phyloP scores from a whole-genome alignment of 2,113 vertebrate species.

The Girardinichthys multiradiatus region DNA sequence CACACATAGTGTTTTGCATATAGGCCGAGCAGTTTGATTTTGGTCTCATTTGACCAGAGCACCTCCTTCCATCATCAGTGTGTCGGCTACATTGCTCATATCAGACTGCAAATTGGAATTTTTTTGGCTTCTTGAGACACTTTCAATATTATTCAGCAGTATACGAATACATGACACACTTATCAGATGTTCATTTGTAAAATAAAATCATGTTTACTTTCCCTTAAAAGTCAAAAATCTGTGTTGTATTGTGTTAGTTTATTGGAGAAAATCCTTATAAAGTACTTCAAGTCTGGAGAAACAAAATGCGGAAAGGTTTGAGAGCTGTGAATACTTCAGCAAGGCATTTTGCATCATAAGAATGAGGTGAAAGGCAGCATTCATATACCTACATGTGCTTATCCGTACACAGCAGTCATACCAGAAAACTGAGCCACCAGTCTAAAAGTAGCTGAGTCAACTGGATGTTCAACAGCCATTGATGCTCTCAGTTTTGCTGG shows the following conservation, averaged over 20 bases:
- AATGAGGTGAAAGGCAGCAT: neutral
- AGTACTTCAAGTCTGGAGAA: neutral
- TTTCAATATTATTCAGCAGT: too few relatives aligned
- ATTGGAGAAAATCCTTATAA: neutral
- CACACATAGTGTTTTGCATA: too few relatives aligned
- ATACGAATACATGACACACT: too few relatives aligned
- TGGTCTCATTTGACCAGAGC: too few relatives aligned
- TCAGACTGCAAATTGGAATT: too few relatives aligned
- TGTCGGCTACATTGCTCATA: too few relatives aligned
- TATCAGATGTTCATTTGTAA: too few relatives aligned
- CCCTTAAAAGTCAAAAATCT: neutral
- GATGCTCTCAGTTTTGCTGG: slow-evolving; percentile 30
- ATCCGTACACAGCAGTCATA: slow-evolving; percentile 40
- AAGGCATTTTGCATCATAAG: neutral
- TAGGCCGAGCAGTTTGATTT: too few relatives aligned
- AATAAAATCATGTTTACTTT: too few relatives aligned
- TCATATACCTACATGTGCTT: neutral
- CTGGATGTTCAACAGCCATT: slow-evolving; percentile 58
- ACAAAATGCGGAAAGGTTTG: neutral
- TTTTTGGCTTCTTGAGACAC: too few relatives aligned
- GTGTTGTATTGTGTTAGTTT: neutral
- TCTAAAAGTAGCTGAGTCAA: slow-evolving; percentile 69
- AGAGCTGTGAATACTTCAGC: neutral
- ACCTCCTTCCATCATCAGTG: too few relatives aligned
- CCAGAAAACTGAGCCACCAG: slow-evolving; percentile 52